Evolutionary conservation across 1,140 invertebrate genomes (phyloP), one percentile per base, ranked within the genome.

Genomic region (Trichonephila inaurata): DNA sequence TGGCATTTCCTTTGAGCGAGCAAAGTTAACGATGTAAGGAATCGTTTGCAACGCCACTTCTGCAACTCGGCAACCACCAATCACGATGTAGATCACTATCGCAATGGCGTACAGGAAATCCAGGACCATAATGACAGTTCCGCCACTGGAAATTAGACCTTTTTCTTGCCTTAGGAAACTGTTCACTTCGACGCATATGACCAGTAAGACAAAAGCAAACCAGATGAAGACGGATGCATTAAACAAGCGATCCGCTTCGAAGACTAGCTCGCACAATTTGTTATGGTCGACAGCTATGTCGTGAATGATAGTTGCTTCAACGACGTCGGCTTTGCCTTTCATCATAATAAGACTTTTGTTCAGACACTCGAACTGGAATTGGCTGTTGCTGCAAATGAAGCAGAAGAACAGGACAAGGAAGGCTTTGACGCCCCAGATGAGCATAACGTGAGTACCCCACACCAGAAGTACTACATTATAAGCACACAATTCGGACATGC

Each of bases 351-450:
- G 93, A 60, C 83, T 92, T 40, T 90, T 89, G 81, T 94, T 94
- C n/a, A 94, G 58, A 28, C 93, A 94, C 61, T 94, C 93, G 88
- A 94, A 94, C 62, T 94, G 93, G 44, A 94, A 94, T 40, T 90
- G 87, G 24, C 87, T 83, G 88, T 94, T 89, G 72, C 87, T 94
- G 93, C 93, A 94, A 4, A 94, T 94, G 88, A 94, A 94, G 93
- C 93, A 94, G 61, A 94, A 94, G 88, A 94, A 85, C 24, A 94
- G 77, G 18, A 94, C 93, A 12, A 94, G 93, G 93, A 94, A 94
- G 19, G 93, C 93, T 44, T 94, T 94, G 2, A 66, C 87, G 0
- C 93, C 93, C 93, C 93, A 94, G 21, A 94, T 94, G 33, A 94
- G 93, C 72, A 94, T 94, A 5, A 94, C 93, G 88, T 94, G 93